Evolutionary conservation across 2,113 vertebrate genomes (phyloP).

Genomic region (Plectropomus leopardus): DNA sequence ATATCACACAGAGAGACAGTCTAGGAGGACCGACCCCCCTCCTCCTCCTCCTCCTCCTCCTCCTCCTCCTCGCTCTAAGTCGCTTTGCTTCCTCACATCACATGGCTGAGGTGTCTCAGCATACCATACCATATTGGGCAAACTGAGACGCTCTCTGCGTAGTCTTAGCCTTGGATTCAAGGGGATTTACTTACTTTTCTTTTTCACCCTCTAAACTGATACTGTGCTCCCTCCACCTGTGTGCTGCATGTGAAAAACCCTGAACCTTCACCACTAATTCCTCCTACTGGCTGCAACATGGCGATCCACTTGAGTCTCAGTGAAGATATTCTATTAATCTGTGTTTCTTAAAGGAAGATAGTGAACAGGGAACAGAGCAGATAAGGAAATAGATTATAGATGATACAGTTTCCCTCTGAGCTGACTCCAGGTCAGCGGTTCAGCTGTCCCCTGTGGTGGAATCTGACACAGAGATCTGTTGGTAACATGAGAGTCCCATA

Average conservation of each 20-base stretch:
- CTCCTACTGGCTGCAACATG: background rate
- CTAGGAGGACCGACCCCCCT: slow-evolving; percentile 13
- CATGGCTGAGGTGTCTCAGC: slow-evolving; percentile 77
- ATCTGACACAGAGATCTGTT: slow-evolving; percentile 62
- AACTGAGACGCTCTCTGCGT: slow-evolving; percentile 53
- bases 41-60: background rate
- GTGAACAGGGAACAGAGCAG: background rate
- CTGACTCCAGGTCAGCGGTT: slow-evolving; percentile 50
- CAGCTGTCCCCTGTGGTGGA: slow-evolving; percentile 61
- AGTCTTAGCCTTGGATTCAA: slow-evolving; percentile 58
- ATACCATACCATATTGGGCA: slow-evolving; percentile 87
- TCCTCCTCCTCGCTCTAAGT: slow-evolving; percentile 57
- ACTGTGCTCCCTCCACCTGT: slow-evolving; percentile 50
- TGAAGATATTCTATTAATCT: background rate
- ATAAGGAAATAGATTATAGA: slow-evolving; percentile 14
- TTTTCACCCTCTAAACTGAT: slow-evolving; percentile 26
- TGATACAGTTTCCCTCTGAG: background rate
- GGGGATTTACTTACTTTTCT: slow-evolving; percentile 44
- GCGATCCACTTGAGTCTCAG: background rate
- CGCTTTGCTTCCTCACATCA: slow-evolving; percentile 75
- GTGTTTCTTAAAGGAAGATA: background rate
- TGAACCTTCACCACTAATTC: background rate
- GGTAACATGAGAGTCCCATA: slow-evolving; percentile 74
- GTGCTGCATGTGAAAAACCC: slow-evolving; percentile 3
- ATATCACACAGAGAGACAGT: slow-evolving; percentile 50